These are phyloP conservation scores for Catalaphyllia jardinei DNA, from an alignment of 64 coral and sea anemone genomes.

Conservation along the genomic window DNA sequence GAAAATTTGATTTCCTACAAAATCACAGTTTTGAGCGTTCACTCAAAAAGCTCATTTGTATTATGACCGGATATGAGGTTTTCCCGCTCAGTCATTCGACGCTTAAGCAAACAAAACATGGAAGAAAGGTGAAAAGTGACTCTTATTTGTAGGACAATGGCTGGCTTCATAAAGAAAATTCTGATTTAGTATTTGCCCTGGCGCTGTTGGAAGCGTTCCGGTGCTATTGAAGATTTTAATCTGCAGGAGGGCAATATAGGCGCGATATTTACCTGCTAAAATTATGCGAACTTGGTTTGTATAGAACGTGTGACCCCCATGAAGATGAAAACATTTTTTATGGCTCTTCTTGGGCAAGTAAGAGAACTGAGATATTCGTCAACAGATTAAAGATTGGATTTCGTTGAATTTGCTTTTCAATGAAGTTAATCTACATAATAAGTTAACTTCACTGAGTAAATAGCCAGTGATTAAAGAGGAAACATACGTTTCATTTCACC, in stretches of 20 bases:
- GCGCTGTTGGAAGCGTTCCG: conserved; percentile 4
- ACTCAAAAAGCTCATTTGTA: conserved; percentile 25
- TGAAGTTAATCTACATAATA: conserved; percentile 40
- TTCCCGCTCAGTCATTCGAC: background rate
- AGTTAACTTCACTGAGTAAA: conserved; percentile 41
- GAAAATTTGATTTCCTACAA: conserved; percentile 20
- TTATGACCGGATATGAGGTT: conserved; percentile 38
- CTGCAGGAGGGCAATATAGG: conserved; percentile 28
- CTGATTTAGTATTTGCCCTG: conserved; percentile 39
- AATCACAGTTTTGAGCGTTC: conserved; percentile 47
- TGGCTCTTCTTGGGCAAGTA: background rate
- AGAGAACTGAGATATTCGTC: background rate
- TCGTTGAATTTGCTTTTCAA: conserved; percentile 9
- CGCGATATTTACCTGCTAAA: conserved; percentile 11
- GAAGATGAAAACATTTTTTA: background rate
- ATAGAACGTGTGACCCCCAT: background rate
- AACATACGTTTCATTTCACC: conserved; percentile 27
- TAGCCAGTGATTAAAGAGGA: conserved; percentile 40
- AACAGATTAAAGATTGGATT: background rate
- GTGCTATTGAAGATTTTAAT: conserved; percentile 31
- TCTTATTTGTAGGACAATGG: conserved; percentile 37
- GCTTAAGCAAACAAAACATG: conserved; percentile 41
- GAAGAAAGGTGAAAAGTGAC: conserved; percentile 25
- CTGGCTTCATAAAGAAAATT: conserved; percentile 30
- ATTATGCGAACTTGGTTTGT: conserved; percentile 15